Evolutionary conservation across 2,113 vertebrate genomes (phyloP).

Genomic region (Arenaria interpres): DNA sequence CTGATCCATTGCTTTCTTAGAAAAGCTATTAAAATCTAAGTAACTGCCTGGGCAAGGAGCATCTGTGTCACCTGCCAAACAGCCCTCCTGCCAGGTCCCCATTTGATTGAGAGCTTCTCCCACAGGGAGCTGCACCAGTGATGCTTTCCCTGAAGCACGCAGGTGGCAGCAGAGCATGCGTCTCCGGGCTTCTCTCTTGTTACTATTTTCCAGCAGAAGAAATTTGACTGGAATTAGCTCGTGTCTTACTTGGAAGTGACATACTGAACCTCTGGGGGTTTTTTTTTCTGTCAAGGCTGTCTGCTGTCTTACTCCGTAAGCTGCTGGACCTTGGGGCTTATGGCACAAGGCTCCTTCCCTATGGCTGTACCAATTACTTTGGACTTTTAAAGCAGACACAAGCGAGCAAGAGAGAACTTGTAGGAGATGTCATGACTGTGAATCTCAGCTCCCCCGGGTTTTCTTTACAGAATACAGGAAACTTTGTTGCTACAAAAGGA

Average conservation of each 20-base stretch:
- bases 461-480: background rate
- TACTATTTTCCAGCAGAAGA: background rate
- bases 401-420: background rate
- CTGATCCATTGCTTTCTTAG: background rate
- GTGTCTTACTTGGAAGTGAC: background rate
- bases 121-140: background rate
- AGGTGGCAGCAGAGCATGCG: background rate
- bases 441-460: background rate
- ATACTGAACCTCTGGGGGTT: background rate
- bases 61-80: background rate
- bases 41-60: background rate
- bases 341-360: background rate
- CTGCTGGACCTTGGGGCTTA: background rate
- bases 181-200: background rate
- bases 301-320: background rate
- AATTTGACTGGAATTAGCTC: background rate
- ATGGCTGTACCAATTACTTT: background rate
- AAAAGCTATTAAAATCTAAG: slow-evolving; percentile 27
- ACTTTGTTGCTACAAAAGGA: background rate
- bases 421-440: background rate
- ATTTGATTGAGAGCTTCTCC: background rate
- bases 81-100: background rate
- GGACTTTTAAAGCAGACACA: background rate
- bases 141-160: background rate
- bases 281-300: background rate